Base-by-base conservation (phyloP, 1,140 invertebrate species). In the Pectinophora gossypiella region DNA sequence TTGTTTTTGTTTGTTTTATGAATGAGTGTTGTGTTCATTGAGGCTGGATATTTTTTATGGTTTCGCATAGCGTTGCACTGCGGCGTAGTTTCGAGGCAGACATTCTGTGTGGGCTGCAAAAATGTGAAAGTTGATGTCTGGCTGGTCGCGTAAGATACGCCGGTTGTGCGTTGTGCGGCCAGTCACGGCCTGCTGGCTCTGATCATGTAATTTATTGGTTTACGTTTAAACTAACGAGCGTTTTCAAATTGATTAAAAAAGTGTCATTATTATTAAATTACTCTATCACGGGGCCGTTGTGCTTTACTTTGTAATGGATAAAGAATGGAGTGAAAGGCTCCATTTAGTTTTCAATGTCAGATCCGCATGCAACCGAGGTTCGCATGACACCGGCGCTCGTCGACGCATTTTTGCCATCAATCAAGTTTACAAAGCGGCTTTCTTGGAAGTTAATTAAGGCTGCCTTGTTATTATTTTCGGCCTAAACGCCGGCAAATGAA, bases 1-100 rank as follows among this genome's bases (percentile, higher is more conserved):
- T 19, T 56, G 51, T 59, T 51, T 56, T 55, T 56, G 27, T 49
- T 61, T 64, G 48, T 54, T 48, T 58, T 54, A 21, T 62, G 43
- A 59, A 61, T 60, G 59, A 54, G 32, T 45, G 32, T 44, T 35
- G 50, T 40, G 38, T 45, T 32, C 52, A 59, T 61, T 65, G 49
- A 56, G 40, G 15, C 46, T 42, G 56, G 48, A 50, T 19, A 42
- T 35, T 54, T n/a, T 61, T 55, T 47, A 54, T 27, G 48, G 49
- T 52, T 60, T 59, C 40, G 18, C 23, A 16, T 13, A 42, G 13
- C 42, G 5, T 18, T 20, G 42, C 18, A 44, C 10, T 19, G 36
- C 42, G 36, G 13, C 36, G 13, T 15, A 36, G 35, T n/a, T n/a
- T n/a, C n/a, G 19, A 36, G 23, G 23, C 23, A 6, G 23, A 12